Conservation (phyloP, 2,113 vertebrate genomes). For the Marmota flaviventris region DNA sequence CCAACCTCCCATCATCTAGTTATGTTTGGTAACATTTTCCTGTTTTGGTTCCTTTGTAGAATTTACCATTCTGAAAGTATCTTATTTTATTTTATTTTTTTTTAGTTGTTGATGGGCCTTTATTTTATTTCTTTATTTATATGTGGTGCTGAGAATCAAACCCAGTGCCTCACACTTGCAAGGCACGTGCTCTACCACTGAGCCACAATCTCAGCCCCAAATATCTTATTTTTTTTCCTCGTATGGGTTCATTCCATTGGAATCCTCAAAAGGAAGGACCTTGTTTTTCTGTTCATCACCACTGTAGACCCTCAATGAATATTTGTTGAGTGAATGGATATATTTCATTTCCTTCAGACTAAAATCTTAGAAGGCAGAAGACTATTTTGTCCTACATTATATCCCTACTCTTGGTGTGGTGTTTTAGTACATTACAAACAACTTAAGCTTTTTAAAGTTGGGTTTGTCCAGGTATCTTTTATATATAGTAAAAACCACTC, state of each 20-base stretch:
- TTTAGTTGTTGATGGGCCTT: too few species aligned
- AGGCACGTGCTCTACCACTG: too few species aligned
- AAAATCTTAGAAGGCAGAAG: neutral
- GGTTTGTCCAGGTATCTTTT: conserved; percentile 11
- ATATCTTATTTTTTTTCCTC: neutral
- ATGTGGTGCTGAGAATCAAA: too few species aligned
- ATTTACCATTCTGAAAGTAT: neutral
- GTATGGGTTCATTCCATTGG: neutral
- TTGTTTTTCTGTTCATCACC: neutral
- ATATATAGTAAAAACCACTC: neutral
- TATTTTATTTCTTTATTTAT: too few species aligned
- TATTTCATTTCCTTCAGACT: neutral
- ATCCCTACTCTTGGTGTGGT: neutral
- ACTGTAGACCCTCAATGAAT: neutral
- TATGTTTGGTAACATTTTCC: neutral
- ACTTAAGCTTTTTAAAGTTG: conserved; percentile 1
- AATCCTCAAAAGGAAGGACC: neutral
- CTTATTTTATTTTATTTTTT: neutral
- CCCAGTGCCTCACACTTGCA: too few species aligned
- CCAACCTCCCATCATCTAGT: neutral
- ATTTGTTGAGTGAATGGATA: conserved; percentile 23
- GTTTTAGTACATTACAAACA: neutral
- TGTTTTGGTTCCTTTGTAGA: conserved; percentile 27
- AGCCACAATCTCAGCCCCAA: too few species aligned
- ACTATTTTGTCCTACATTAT: neutral